Percentiles rank a stretch among this genome's conserved stretches.
Conservation (phyloP, 2,113 vertebrate genomes). For the Sceloporus tristichus region DNA sequence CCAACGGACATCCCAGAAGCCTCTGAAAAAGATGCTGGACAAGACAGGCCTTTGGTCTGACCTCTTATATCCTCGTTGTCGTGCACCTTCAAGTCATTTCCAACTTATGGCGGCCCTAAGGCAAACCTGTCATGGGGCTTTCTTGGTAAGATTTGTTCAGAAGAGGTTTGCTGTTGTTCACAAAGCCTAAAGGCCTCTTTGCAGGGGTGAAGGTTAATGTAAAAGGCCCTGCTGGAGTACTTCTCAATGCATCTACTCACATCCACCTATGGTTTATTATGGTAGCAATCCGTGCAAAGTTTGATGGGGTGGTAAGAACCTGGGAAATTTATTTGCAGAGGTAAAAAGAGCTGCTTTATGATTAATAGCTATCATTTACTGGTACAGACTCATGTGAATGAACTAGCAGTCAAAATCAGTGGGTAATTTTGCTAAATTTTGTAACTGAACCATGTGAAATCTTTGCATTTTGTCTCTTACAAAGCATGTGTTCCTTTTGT, state of each 20-base stretch:
- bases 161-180: background rate
- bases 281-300: background rate
- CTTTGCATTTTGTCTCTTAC: background rate
- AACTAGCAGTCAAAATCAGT: background rate
- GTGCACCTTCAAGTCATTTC: no score
- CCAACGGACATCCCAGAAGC: no score
- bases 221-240: background rate
- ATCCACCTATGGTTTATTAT: background rate
- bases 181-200: background rate
- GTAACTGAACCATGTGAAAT: background rate
- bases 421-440: background rate
- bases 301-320: background rate
- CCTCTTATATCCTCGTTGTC: no score
- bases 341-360: background rate
- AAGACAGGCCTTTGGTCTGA: no score
- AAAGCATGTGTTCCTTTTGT: background rate
- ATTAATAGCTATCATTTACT: background rate
- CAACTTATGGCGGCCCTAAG: no score
- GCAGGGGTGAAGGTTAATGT: background rate
- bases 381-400: background rate
- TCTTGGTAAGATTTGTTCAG: no score
- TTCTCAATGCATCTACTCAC: no score
- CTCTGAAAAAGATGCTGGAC: no score
- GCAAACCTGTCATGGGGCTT: no score
- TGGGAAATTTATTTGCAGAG: background rate